phyloP scores from a whole-genome alignment of 2,113 vertebrate species.

The Osmerus eperlanus region DNA sequence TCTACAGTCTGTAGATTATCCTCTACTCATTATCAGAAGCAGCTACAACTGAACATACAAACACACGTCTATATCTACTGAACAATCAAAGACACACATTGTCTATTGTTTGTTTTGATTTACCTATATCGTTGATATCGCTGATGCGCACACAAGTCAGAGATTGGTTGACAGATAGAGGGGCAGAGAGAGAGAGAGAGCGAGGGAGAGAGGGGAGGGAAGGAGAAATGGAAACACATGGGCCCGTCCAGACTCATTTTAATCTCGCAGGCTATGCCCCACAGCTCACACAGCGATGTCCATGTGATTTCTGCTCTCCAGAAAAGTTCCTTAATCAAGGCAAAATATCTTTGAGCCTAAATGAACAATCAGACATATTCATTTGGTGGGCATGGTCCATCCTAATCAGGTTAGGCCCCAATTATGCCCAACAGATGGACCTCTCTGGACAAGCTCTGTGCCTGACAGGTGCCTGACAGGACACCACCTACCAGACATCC shows the following conservation, averaged over 20 bases:
- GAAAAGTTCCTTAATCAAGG: constrained; percentile 20
- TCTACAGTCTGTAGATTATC: too few relatives aligned
- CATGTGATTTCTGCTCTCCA: neutral
- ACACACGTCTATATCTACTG: too few relatives aligned
- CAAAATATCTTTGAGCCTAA: constrained; percentile 41
- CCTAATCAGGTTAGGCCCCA: constrained; percentile 60
- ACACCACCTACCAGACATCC: neutral
- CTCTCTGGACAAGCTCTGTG: constrained; percentile 12
- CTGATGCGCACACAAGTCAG: too few relatives aligned
- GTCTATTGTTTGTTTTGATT: too few relatives aligned
- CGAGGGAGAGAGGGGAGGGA: neutral
- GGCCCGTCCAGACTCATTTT: constrained; percentile 31
- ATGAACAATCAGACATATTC: constrained; percentile 55
- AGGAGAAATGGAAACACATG: neutral
- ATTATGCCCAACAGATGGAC: constrained; percentile 40
- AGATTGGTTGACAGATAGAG: too few relatives aligned
- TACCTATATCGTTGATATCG: too few relatives aligned
- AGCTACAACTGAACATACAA: too few relatives aligned
- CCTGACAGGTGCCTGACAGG: neutral
- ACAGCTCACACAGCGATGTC: neutral
- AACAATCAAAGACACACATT: too few relatives aligned
- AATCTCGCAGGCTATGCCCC: neutral
- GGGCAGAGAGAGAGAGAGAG: neutral
- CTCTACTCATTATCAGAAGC: too few relatives aligned
- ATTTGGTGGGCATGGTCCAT: constrained; percentile 57